Conservation (phyloP, 2,888 invertebrate genomes). For the Tiliacea aurago region DNA sequence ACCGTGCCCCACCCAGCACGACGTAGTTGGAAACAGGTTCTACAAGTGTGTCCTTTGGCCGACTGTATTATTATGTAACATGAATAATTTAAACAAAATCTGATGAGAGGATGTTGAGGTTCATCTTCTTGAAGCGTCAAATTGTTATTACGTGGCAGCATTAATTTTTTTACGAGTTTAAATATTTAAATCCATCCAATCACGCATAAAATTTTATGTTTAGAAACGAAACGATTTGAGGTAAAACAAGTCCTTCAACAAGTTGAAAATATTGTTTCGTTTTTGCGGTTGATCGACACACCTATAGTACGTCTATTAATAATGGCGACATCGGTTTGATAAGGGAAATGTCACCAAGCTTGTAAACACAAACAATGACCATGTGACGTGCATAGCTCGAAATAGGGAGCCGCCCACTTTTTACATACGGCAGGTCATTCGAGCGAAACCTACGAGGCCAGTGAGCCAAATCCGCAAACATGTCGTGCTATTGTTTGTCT, state of each 20-base stretch:
- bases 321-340: slow-evolving; percentile 40
- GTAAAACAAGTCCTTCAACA: slow-evolving; percentile 1
- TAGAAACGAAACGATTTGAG: slow-evolving; percentile 14
- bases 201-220: slow-evolving; percentile 35
- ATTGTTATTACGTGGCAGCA: slow-evolving; percentile 39
- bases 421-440: slow-evolving; percentile 31
- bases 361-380: slow-evolving; percentile 45
- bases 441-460: slow-evolving; percentile 36
- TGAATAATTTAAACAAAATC: slow-evolving; percentile 33
- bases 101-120: slow-evolving; percentile 26
- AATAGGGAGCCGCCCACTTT: slow-evolving; percentile 51
- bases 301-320: slow-evolving; percentile 32
- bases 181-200: slow-evolving; percentile 55
- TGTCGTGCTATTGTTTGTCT: slow-evolving; percentile 41
- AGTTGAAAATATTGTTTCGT: neutral
- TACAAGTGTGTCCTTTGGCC: slow-evolving; percentile 19
- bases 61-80: slow-evolving; percentile 8
- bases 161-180: slow-evolving; percentile 37
- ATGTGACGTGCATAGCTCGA: slow-evolving; percentile 30
- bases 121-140: slow-evolving; percentile 29
- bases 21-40: slow-evolving; percentile 54
- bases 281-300: slow-evolving; percentile 35
- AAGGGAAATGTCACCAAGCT: slow-evolving; percentile 59
- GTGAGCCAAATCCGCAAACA: slow-evolving; percentile 37
- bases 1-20: slow-evolving; percentile 15